Evolutionary conservation across 2,888 invertebrate species (phyloP), one percentile per base, ranked within the genome.

Genomic region (Eugnorisma glareosa): DNA sequence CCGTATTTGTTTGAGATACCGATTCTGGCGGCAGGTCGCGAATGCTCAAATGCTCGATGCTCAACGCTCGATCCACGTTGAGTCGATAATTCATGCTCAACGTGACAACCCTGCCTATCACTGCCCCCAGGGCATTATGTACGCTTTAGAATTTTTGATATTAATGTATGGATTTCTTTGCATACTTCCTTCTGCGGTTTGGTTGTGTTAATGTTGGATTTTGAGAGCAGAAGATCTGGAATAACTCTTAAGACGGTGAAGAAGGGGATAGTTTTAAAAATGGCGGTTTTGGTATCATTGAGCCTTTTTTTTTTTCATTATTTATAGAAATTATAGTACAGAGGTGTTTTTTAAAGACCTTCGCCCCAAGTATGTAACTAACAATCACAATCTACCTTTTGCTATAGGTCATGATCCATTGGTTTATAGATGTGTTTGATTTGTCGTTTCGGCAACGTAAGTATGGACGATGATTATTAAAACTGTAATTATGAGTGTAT

Each of bases 41-140:
- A 74, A 70, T 67, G 61, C 59, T 67, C 64, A 64, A 64, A 73
- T 64, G 21, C 57, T 72, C 72, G 69, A n/a, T 51, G 40, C 66
- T 72, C 67, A 77, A 66, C 43, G 59, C 54, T 48, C 54, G 81
- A 75, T 77, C 45, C 85, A 82, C 85, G 87, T 87, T 73, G 75
- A 76, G 75, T 71, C 85, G 73, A 85, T 87, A 85, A 85, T 79
- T 87, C 85, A 85, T 71, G 73, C 59, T 67, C 83, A 48, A 59
- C 48, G 84, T 67, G 84, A 84, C 84, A 80, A 54, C 68, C 37
- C 64, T 40, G 74, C 73, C 74, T 83, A 85, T 85, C 83, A 77
- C 35, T 57, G 57, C 43, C 83, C 83, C 79, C 35, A 63, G 86
- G 86, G 83, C 67, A 73, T 82, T 74, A 70, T 69, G 13, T 31